phyloP scores from a whole-genome alignment of 2,113 vertebrate genomes.

The Oxygymnocypris stewartii region DNA sequence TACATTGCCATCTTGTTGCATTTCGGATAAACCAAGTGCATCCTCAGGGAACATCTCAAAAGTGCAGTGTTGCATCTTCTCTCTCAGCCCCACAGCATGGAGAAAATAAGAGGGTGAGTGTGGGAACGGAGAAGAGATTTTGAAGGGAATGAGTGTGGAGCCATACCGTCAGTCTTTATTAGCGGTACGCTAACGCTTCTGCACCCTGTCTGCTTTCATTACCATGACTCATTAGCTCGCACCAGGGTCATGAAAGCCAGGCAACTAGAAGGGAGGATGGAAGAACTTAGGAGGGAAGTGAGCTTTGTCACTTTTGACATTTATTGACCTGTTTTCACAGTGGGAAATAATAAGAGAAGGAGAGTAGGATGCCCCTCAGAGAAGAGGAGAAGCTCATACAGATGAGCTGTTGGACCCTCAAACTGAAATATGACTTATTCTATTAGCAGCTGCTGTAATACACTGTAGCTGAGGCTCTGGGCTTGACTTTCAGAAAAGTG shows the following conservation, averaged over 20 bases:
- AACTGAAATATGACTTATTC: constrained; percentile 26
- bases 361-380: constrained; percentile 17
- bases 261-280: constrained; percentile 22
- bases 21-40: constrained; percentile 35
- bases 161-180: constrained; percentile 51
- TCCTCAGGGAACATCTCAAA: neutral
- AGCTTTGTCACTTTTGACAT: constrained; percentile 56
- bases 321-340: constrained; percentile 58
- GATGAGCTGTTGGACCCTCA: constrained; percentile 29
- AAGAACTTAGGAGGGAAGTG: constrained; percentile 36
- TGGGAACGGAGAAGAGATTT: constrained; percentile 27
- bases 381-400: constrained; percentile 24
- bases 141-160: constrained; percentile 45
- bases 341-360: constrained; percentile 14
- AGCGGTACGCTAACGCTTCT: constrained; percentile 51
- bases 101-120: constrained; percentile 45
- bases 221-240: constrained; percentile 56
- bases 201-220: constrained; percentile 54
- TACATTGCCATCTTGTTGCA: neutral
- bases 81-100: constrained; percentile 36
- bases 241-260: constrained; percentile 48
- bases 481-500: constrained; percentile 10
- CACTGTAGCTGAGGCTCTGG: constrained; percentile 2
- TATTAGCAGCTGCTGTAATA: constrained; percentile 3
- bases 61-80: constrained; percentile 6